These are phyloP conservation scores for Thunnus albacares DNA, from an alignment of 2,797 vertebrate genomes.

Conservation along the genomic window DNA sequence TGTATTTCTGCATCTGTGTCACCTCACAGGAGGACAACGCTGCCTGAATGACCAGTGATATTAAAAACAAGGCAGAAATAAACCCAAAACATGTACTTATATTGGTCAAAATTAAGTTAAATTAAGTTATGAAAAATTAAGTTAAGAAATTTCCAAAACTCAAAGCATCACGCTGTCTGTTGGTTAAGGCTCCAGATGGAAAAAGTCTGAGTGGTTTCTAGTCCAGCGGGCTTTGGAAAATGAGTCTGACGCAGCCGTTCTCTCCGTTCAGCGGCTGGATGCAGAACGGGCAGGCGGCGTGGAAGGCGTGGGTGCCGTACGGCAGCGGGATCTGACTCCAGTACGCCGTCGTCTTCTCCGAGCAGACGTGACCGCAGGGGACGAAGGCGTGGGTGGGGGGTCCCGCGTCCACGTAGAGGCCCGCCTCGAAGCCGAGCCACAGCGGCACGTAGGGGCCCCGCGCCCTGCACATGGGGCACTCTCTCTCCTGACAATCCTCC, in stretches of 20 bases:
- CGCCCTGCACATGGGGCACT: conserved; percentile 96
- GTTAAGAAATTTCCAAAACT: conserved; percentile 8
- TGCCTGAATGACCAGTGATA: not conserved
- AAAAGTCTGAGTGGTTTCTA: conserved; percentile 64
- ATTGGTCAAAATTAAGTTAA: conserved; percentile 47
- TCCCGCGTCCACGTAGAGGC: conserved; percentile 94
- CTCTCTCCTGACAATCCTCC: conserved; percentile 89
- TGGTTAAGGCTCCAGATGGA: conserved; percentile 8
- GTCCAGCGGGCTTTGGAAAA: conserved; percentile 96
- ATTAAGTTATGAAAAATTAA: conserved; percentile 45
- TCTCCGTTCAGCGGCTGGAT: conserved; percentile 90
- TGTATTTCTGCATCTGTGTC: conserved; percentile 1
- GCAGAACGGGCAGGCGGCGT: conserved; percentile 96
- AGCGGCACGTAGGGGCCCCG: conserved; percentile 94
- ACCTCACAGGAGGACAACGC: not conserved
- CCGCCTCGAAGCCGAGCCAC: conserved; percentile 94
- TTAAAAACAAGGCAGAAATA: not conserved
- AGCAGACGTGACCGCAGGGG: conserved; percentile 96
- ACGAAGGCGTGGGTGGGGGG: conserved; percentile 93
- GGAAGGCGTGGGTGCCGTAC: conserved; percentile 93
- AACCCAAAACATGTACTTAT: not conserved
- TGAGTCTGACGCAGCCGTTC: conserved; percentile 91
- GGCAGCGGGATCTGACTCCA: conserved; percentile 95
- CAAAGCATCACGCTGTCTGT: not conserved
- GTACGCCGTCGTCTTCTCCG: conserved; percentile 92